These are phyloP conservation scores for Engystomops pustulosus DNA, from an alignment of 2,113 vertebrate species.

Conservation along the genomic window DNA sequence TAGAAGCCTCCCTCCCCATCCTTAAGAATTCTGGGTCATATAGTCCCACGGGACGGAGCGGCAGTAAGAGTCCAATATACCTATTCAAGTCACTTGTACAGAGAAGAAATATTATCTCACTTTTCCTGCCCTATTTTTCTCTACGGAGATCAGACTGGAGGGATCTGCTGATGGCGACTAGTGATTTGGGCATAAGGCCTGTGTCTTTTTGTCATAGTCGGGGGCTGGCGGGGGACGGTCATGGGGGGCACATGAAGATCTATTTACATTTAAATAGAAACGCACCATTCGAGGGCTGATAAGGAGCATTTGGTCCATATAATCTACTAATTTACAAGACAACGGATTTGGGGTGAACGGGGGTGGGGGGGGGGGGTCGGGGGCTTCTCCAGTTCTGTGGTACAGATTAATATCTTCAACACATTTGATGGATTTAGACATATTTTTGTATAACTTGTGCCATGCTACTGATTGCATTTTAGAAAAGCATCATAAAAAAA, in stretches of 20 bases:
- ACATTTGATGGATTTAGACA: neutral
- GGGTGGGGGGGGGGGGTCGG: neutral
- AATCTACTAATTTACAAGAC: conserved; percentile 57
- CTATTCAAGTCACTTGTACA: conserved; percentile 67
- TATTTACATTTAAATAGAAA: conserved; percentile 56
- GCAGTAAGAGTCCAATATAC: conserved; percentile 70
- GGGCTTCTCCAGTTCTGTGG: neutral
- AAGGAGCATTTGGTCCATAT: conserved; percentile 48
- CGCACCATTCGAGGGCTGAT: conserved; percentile 23
- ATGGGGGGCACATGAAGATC: neutral
- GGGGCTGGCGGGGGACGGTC: neutral
- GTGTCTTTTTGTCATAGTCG: conserved; percentile 20
- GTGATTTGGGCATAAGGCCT: conserved; percentile 20
- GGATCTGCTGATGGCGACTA: conserved; percentile 47
- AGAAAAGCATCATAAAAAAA: no score
- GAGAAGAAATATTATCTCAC: conserved; percentile 58
- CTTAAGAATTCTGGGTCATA: conserved; percentile 70
- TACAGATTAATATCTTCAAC: neutral
- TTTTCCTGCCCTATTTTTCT: conserved; percentile 54
- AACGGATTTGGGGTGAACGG: conserved; percentile 8
- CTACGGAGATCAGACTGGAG: conserved; percentile 27
- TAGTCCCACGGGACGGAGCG: conserved; percentile 66
- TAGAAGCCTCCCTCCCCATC: conserved; percentile 64
- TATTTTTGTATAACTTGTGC: no score
- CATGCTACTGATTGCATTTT: no score